Conservation (phyloP, 2,888 invertebrate genomes). For the Caenorhabditis auriculariae region DNA sequence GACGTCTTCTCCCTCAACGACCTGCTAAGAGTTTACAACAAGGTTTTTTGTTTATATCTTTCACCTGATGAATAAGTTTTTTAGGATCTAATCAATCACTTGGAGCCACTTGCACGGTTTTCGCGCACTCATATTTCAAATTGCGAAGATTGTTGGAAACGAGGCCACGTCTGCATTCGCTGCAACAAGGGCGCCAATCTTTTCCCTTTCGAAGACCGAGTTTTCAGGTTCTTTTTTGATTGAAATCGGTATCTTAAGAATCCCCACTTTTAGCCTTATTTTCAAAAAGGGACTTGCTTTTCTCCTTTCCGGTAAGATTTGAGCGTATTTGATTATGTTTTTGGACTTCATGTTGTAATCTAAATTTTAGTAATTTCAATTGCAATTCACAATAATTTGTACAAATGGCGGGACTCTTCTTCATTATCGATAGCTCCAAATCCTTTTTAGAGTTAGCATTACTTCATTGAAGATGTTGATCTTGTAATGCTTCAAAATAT, state of each 20-base stretch:
- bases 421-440: no score
- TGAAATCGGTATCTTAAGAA: background rate
- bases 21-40: slow-evolving; percentile 48
- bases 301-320: no score
- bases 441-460: no score
- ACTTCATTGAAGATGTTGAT: no score
- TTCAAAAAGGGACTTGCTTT: no score
- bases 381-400: no score
- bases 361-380: no score
- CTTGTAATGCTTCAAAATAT: no score
- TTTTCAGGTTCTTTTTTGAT: slow-evolving; percentile 2
- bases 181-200: slow-evolving; percentile 43
- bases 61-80: background rate
- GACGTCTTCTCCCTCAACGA: slow-evolving; percentile 58
- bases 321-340: no score
- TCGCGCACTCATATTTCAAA: slow-evolving; percentile 18
- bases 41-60: slow-evolving; percentile 14
- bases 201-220: slow-evolving; percentile 47
- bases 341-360: no score
- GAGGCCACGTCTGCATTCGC: slow-evolving; percentile 43
- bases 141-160: slow-evolving; percentile 32
- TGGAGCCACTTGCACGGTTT: slow-evolving; percentile 23
- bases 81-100: slow-evolving; percentile 19
- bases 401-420: no score
- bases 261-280: background rate